Base-by-base conservation (phyloP, 2,888 invertebrate genomes). In the Geotrupes spiniger region DNA sequence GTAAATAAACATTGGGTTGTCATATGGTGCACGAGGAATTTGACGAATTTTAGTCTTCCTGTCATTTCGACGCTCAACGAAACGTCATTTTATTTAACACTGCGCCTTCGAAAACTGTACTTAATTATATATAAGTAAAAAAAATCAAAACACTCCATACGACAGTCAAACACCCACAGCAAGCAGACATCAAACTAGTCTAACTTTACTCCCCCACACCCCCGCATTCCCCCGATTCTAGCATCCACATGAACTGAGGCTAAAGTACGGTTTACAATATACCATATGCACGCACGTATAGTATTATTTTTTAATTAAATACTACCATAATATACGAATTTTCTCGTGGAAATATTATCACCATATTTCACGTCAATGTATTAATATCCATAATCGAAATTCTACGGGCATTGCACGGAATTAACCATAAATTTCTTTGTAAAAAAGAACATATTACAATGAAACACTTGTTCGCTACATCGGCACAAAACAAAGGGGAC, bases 1-100 rank as follows among this genome's bases (percentile, higher is more conserved):
- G 71, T 72, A 72, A 72, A 71, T 71, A 72, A 70, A 72, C 69
- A 69, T 65, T 65, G 64, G 63, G 56, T 61, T 63, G 63, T 67
- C 66, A 66, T 58, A 62, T 60, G 60, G 56, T 45, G 54, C 54
- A 57, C 52, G 45, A 49, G 50, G 42, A 44, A 50, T 46, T 52
- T 50, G 39, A 40, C 27, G 46, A 39, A 46, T 46, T 46, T 46
- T 40, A 39, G 31, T 46, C 46, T 36, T 46, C 40, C 10, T 36
- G 10, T 40, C 26, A 46, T 40, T 11, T 27, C 27, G 12, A 40
- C n/a, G 27, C 12, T 25, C 27, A 11, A 27, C 15, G 28, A 17
- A 33, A 15, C 25, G 17, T 8, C 14, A 48, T 45, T 42, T 42
- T 49, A 38, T 36, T 44, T 25, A 21, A n/a, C 29, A 46, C 27